These are phyloP conservation scores for Hemicordylus capensis DNA, from an alignment of 2,113 vertebrate species.

Conservation along the genomic window DNA sequence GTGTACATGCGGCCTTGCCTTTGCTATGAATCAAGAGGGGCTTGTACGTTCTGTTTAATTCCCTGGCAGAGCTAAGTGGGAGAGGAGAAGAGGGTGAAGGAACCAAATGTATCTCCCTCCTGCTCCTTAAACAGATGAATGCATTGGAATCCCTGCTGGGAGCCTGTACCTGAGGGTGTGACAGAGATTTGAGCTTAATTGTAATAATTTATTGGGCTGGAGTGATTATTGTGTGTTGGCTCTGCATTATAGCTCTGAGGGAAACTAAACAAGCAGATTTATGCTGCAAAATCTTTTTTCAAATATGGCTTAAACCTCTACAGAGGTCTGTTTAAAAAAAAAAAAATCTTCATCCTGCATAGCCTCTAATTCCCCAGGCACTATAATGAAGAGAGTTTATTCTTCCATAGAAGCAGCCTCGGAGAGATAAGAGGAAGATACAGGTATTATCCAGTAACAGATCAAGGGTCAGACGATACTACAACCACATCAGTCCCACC, in stretches of 20 bases:
- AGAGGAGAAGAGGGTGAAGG: neutral
- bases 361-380: neutral
- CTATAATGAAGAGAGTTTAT: neutral
- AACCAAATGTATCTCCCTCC: neutral
- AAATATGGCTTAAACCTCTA: conserved; percentile 8
- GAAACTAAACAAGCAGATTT: neutral
- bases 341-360: neutral
- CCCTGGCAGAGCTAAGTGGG: neutral
- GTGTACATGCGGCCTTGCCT: neutral
- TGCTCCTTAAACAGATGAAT: neutral
- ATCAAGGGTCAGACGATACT: conserved; percentile 28
- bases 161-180: conserved; percentile 25
- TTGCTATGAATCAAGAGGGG: conserved; percentile 31
- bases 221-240: conserved; percentile 47
- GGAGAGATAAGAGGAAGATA: conserved; percentile 23
- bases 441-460: conserved; percentile 41
- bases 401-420: neutral
- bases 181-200: conserved; percentile 57
- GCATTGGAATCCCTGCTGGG: rapidly evolving
- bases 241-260: neutral
- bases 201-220: conserved; percentile 44
- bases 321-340: neutral
- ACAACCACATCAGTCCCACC: conserved; percentile 32
- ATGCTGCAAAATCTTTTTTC: neutral
- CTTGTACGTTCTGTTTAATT: conserved; percentile 31